Base-by-base conservation (phyloP, 2,888 invertebrate species). In the Erebia epiphron region DNA sequence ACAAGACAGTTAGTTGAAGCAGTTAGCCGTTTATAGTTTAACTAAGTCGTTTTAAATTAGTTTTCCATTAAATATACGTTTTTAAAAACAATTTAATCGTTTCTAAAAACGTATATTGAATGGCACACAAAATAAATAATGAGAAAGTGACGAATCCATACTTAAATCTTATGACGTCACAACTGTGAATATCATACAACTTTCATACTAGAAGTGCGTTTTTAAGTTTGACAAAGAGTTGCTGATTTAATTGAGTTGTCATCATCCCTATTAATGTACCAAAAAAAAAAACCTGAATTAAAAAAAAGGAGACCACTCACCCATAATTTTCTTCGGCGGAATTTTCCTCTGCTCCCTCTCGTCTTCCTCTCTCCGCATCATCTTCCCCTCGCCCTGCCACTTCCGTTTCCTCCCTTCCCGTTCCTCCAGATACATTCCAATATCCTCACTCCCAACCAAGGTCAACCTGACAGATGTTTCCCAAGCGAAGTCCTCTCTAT, bases 261-360 rank as follows among this genome's bases (percentile, higher is more conserved):
- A 21, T 21, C 21, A 21, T 21, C 21, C 21, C 21, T 21, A 26
- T 26, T 2, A n/a, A n/a, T n/a, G 35, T 35, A 26, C 26, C 26
- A 26, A 14, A 49, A 49, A 49, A 5, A 49, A 49, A 49, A 5
- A 49, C 2, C 13, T 13, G 5, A 8, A 50, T 50, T 26, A 26
- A 4, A 26, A 16, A 52, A 16, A n/a, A 50, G 7, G 16, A 52
- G 16, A 52, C 16, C 2, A 89, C 92, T 88, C 73, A 93, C 92
- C 90, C 86, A 92, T 89, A 79, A 89, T 75, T 75, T 93, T 93
- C 84, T 92, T 92, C 0, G 91, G 92, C 76, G 91, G 92, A 80
- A 88, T 75, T 75, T 86, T 91, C 83, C 90, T 83, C 81, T 87
- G 90, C 73, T 92, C 91, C 77, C 83, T 88, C 70, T 92, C 92